These are phyloP conservation scores for Lamprologus sp. DNA, from an alignment of 2,113 vertebrate species.

Conservation along the genomic window DNA sequence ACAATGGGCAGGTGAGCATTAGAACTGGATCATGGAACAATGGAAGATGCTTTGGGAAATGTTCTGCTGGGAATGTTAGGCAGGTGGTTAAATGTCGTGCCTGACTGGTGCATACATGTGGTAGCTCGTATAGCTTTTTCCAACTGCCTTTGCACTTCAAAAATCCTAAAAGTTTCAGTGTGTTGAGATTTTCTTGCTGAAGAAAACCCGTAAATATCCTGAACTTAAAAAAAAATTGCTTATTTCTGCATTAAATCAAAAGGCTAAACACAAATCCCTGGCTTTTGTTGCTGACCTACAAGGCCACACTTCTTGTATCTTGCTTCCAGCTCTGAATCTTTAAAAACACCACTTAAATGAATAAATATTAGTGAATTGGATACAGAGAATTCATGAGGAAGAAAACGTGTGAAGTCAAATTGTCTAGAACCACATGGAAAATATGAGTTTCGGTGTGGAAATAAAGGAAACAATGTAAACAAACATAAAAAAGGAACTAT, in stretches of 20 bases:
- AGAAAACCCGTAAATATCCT: background rate
- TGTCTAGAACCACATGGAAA: background rate
- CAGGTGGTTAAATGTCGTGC: background rate
- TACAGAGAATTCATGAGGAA: fast-evolving
- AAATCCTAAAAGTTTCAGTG: fast-evolving
- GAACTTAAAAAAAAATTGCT: background rate
- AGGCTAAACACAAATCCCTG: background rate
- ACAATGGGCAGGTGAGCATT: background rate
- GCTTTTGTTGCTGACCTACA: background rate
- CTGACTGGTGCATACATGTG: background rate
- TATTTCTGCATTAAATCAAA: background rate
- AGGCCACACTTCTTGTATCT: background rate
- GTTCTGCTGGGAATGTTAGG: background rate
- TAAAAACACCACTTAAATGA: background rate
- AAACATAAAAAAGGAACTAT: background rate
- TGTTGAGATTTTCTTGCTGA: background rate
- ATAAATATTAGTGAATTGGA: background rate
- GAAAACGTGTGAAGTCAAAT: background rate
- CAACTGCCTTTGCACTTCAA: background rate
- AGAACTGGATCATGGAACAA: background rate
- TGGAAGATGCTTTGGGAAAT: background rate
- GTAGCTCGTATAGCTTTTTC: background rate
- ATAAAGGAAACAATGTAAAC: background rate
- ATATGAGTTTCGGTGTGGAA: background rate
- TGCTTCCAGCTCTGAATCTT: background rate